Percentiles rank a stretch among this genome's conserved stretches.
Conservation (phyloP, 2,113 vertebrate species). For the Tamias sibiricus region DNA sequence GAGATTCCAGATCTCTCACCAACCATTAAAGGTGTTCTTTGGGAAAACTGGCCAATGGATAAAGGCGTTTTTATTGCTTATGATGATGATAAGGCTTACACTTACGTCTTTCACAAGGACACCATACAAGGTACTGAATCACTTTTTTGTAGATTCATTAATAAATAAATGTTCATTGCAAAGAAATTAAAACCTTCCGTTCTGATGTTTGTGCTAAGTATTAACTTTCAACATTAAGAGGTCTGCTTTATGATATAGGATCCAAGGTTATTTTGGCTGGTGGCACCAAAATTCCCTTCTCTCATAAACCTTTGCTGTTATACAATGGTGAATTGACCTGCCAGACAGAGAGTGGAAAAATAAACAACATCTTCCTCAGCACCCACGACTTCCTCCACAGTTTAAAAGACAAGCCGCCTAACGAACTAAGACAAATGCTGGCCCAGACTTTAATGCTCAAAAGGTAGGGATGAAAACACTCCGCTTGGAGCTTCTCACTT, state of each 20-base stretch:
- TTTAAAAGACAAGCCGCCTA: slow-evolving; percentile 75
- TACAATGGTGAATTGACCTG: slow-evolving; percentile 97
- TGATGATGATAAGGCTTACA: slow-evolving; percentile 96
- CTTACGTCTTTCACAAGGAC: slow-evolving; percentile 95
- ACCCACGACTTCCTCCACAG: slow-evolving; percentile 92
- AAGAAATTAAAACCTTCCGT: not conserved
- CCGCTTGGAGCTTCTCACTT: slow-evolving; percentile 44
- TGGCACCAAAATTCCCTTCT: slow-evolving; percentile 92
- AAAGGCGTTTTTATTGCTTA: slow-evolving; percentile 95
- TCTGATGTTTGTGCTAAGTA: not conserved
- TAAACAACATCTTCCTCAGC: slow-evolving; percentile 90
- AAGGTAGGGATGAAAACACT: slow-evolving; percentile 86
- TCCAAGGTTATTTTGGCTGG: slow-evolving; percentile 94
- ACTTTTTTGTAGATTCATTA: not conserved
- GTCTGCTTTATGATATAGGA: slow-evolving; percentile 87
- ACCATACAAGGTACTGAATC: slow-evolving; percentile 93
- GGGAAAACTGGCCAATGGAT: slow-evolving; percentile 96
- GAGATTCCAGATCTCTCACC: slow-evolving; percentile 97
- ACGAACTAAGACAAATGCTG: slow-evolving; percentile 88
- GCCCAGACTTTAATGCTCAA: slow-evolving; percentile 92
- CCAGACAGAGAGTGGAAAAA: slow-evolving; percentile 96
- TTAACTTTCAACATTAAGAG: not conserved
- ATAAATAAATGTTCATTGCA: not conserved
- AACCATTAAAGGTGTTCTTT: slow-evolving; percentile 95
- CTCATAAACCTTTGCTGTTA: slow-evolving; percentile 95